Conservation (phyloP, 2,888 invertebrate genomes). For the Chloroclysta siterata region DNA sequence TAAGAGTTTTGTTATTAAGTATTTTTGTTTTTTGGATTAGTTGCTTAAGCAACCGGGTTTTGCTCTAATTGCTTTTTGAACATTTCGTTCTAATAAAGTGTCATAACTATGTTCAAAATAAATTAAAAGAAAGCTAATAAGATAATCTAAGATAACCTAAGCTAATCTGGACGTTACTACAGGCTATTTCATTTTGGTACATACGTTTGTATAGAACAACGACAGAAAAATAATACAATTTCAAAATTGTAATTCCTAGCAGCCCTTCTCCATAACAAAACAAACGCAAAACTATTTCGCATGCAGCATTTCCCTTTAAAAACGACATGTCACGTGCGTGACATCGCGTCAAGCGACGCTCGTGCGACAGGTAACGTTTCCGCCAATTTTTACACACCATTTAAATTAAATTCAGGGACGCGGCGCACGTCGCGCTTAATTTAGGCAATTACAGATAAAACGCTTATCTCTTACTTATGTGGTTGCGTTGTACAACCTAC, state of each 20-base stretch:
- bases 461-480: slow-evolving; percentile 67
- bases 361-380: slow-evolving; percentile 69
- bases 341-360: slow-evolving; percentile 55
- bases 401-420: slow-evolving; percentile 75
- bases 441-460: slow-evolving; percentile 72
- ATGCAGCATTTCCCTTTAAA: slow-evolving; percentile 37
- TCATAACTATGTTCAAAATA: too few relatives aligned
- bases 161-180: too few relatives aligned
- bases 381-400: slow-evolving; percentile 76
- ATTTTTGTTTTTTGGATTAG: background rate
- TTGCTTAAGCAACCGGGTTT: background rate
- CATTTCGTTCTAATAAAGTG: too few relatives aligned
- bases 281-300: slow-evolving; percentile 38
- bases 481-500: slow-evolving; percentile 42
- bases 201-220: background rate
- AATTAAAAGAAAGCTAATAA: too few relatives aligned
- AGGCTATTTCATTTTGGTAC: background rate
- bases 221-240: background rate
- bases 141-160: too few relatives aligned
- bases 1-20: background rate
- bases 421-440: slow-evolving; percentile 60
- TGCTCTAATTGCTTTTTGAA: background rate
- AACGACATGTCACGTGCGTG: slow-evolving; percentile 48
- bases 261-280: slow-evolving; percentile 20
- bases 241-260: slow-evolving; percentile 8